Evolutionary conservation across 1,140 invertebrate species (phyloP), one percentile per base, ranked within the genome.

Genomic region (Plodia interpunctella): DNA sequence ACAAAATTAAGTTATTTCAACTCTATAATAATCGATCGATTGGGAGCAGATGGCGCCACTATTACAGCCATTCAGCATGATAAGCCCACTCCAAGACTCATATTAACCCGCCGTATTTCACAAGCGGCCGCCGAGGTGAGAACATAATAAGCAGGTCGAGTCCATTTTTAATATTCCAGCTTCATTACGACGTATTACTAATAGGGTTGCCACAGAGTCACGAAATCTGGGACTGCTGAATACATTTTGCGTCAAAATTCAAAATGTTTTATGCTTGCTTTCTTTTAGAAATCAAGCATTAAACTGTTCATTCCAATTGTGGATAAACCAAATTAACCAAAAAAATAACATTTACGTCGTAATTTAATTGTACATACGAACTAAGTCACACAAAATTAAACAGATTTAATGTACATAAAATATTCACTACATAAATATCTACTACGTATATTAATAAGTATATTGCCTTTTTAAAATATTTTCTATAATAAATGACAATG

Each of bases 101-200:
- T 70, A 87, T 88, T 88, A 88, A 70, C 72, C 83, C 63, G 76
- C 78, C 80, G 83, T 86, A 88, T 88, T 83, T 88, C 78, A 87
- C 76, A 70, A 83, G 67, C 72, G 71, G 66, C 79, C 73, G 80
- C 73, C 71, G 78, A 88, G 83, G 86, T 88, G 86, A 88, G 86
- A 88, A 88, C 86, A 81, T 88, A 87, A 88, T 88, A 88, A 88
- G 86, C 80, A 80, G 86, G 84, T 87, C 66, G 81, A 69, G 59
- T 62, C 83, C 86, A 87, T 87, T 88, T 87, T 88, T 88, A 88
- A 88, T 88, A 88, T 88, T 87, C 84, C 76, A 70, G 81, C 86
- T 86, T 88, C 83, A 88, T 88, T 87, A 88, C 83, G 77, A 78
- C 81, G 76, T 84, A 88, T 88, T 88, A 88, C 38, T 44, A 10